These are phyloP conservation scores for Cheilosia vernalis DNA, from an alignment of 2,888 invertebrate species.

Conservation along the genomic window DNA sequence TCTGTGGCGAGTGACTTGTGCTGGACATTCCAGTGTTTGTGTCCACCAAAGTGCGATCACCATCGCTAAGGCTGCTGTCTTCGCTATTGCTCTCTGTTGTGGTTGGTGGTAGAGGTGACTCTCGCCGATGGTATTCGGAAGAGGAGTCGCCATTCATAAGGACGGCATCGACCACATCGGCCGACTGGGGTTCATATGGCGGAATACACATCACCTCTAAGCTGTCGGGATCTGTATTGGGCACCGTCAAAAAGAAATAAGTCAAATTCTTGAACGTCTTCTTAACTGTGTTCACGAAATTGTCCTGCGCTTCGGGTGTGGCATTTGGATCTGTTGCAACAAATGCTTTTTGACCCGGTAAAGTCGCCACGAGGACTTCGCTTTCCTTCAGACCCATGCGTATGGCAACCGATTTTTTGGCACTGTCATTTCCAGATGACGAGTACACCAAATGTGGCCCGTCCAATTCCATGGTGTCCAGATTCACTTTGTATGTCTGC, in stretches of 20 bases:
- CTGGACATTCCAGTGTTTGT: constrained; percentile 81
- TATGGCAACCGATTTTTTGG: constrained; percentile 85
- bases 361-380: constrained; percentile 79
- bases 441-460: constrained; percentile 86
- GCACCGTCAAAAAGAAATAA: constrained; percentile 86
- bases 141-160: constrained; percentile 78
- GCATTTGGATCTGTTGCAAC: constrained; percentile 83
- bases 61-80: constrained; percentile 90
- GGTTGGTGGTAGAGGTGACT: constrained; percentile 76
- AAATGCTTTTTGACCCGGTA: constrained; percentile 83
- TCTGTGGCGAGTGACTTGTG: constrained; percentile 82
- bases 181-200: constrained; percentile 78
- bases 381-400: constrained; percentile 82
- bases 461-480: constrained; percentile 86
- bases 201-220: constrained; percentile 84
- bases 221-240: constrained; percentile 86
- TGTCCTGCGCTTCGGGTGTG: constrained; percentile 83
- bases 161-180: constrained; percentile 82
- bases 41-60: constrained; percentile 85
- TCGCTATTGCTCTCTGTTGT: constrained; percentile 88
- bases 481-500: constrained; percentile 87
- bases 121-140: constrained; percentile 74
- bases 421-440: constrained; percentile 85
- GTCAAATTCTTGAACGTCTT: constrained; percentile 86
- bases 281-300: constrained; percentile 79